phyloP scores from a whole-genome alignment of 2,888 invertebrate genomes.

The Diadegma fenestrale region DNA sequence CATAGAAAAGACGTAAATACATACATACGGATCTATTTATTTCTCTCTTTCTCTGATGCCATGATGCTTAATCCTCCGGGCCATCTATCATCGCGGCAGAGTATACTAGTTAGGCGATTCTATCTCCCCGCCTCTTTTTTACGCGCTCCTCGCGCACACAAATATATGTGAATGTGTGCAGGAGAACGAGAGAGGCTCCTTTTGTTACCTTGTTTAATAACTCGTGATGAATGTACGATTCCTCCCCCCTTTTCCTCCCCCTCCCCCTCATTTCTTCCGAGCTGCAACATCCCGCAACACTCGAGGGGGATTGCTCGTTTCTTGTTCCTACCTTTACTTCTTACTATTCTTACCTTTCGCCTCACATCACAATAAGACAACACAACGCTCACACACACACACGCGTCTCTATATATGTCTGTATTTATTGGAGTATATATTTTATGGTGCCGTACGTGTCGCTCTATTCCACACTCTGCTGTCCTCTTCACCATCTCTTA shows the following conservation, averaged over 20 bases:
- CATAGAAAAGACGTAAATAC: background rate
- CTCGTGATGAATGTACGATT: conserved; percentile 83
- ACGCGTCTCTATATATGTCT: background rate
- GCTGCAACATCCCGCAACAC: conserved; percentile 54
- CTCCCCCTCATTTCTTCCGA: conserved; percentile 13
- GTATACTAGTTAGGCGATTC: conserved; percentile 83
- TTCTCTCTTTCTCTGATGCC: conserved; percentile 66
- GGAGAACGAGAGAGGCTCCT: conserved; percentile 72
- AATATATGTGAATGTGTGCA: conserved; percentile 10
- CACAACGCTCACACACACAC: conserved; percentile 3
- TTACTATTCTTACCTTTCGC: conserved; percentile 37
- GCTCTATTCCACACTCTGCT: conserved; percentile 21
- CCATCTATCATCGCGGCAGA: conserved; percentile 82
- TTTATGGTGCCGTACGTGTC: conserved; percentile 39
- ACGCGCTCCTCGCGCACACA: conserved; percentile 74
- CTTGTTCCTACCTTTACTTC: conserved; percentile 45
- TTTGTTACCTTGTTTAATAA: conserved; percentile 84
- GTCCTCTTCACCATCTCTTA: conserved; percentile 26
- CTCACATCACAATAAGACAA: conserved; percentile 32
- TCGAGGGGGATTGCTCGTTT: conserved; percentile 64
- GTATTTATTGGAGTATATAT: conserved; percentile 10
- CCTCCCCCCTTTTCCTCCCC: conserved; percentile 55
- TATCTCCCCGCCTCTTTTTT: conserved; percentile 82
- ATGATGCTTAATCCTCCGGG: conserved; percentile 81
- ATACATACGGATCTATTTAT: conserved; percentile 17